Base-by-base conservation (phyloP, 1,140 invertebrate genomes). In the Panagrolaimus sp. region DNA sequence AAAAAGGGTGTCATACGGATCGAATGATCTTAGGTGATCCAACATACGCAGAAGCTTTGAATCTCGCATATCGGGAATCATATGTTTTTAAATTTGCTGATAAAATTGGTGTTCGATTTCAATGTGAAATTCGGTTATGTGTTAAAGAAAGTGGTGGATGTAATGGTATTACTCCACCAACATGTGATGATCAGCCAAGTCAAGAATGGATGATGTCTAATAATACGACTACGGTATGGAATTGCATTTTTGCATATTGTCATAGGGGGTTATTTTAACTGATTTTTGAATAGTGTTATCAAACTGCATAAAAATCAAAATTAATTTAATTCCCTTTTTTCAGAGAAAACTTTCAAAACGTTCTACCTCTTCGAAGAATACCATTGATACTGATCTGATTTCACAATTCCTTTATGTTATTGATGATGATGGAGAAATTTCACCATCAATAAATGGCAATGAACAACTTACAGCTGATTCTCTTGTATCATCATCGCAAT, bases 31-130 rank as follows among this genome's bases (percentile, higher is more conserved):
- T 82, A 0, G 80, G 80, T 1, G 79, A 82, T 69, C 80, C 80
- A 20, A 82, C 80, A 13, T 82, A 82, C 65, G 72, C 76, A 31
- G 72, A 83, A 62, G 79, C 72, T 9, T 64, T 82, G 53, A 82
- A 83, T 47, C 76, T 82, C 80, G 81, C 80, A 1, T 82, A 82
- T 65, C 68, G 80, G 23, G 80, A 82, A 47, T 75, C 78, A 8
- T 72, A 73, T 63, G 81, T 82, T 2, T 82, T 82, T 64, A 82
- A 83, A 53, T 82, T 82, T 67, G 78, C 80, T 25, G 80, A 82
- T 48, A 44, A 71, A 43, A 67, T 83, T 20, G 79, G 81, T 1
- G 80, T 82, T 38, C 75, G 81, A 23, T 82, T 82, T 66, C 71
- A 74, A 23, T 82, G 80, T 62, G 77, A 83, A 66, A 83, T 82